Percentiles rank a stretch among this genome's conserved stretches.
Conservation (phyloP, 2,888 invertebrate species). For the Phania funesta region DNA sequence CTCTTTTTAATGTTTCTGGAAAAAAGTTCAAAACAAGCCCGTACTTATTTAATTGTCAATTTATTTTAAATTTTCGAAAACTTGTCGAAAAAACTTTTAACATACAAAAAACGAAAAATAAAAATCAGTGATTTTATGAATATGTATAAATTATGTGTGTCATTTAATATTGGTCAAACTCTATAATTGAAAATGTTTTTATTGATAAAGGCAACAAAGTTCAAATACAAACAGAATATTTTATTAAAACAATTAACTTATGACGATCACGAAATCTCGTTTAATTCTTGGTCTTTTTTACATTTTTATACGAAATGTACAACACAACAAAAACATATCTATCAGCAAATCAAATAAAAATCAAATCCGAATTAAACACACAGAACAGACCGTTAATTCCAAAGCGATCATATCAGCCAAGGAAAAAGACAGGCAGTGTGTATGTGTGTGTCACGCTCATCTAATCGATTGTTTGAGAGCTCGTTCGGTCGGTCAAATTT, state of each 20-base stretch:
- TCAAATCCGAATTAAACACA: conserved; percentile 29
- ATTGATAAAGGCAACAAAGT: conserved; percentile 64
- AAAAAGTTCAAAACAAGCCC: too few species aligned
- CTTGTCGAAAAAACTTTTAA: too few species aligned
- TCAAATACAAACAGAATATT: conserved; percentile 64
- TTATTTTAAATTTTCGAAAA: too few species aligned
- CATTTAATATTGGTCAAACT: conserved; percentile 47
- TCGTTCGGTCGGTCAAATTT: conserved; percentile 36
- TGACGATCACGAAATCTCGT: conserved; percentile 68
- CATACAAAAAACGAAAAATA: conserved; percentile 3
- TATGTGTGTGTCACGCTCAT: not conserved
- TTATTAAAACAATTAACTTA: conserved; percentile 70
- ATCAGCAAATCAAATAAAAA: conserved; percentile 44
- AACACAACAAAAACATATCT: conserved; percentile 16
- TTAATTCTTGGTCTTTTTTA: conserved; percentile 48
- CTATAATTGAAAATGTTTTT: conserved; percentile 56
- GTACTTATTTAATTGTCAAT: too few species aligned
- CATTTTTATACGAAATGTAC: conserved; percentile 24
- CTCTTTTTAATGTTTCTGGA: too few species aligned
- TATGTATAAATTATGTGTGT: conserved; percentile 42
- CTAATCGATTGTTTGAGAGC: conserved; percentile 16
- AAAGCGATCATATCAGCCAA: conserved; percentile 10
- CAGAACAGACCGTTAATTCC: conserved; percentile 22
- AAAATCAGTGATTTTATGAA: conserved; percentile 18
- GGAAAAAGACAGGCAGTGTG: not conserved